A percentile compares a stretch with the other conserved stretches of the same genome.
These are phyloP conservation scores for Cheilosia impressa DNA, from an alignment of 2,888 invertebrate species.

Conservation along the genomic window DNA sequence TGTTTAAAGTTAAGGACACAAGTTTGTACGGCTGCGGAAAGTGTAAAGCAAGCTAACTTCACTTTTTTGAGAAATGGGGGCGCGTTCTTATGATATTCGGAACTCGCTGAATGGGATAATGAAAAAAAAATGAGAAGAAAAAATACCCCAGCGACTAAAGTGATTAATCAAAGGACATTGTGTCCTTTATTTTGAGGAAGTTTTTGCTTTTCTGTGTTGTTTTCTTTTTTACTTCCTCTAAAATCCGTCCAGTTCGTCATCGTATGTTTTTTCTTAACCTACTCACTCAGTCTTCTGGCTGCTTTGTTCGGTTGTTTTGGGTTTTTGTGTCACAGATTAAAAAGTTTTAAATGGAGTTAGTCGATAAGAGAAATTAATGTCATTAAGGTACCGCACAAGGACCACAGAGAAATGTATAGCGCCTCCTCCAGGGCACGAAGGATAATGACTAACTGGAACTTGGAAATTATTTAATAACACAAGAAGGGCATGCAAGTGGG, in stretches of 20 bases:
- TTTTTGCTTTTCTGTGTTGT: constrained; percentile 29
- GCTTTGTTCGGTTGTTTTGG: constrained; percentile 43
- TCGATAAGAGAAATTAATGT: constrained; percentile 75
- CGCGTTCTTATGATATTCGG: constrained; percentile 55
- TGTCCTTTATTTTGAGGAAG: constrained; percentile 70
- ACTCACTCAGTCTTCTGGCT: background rate
- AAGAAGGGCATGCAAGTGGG: constrained; percentile 25
- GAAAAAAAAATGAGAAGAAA: constrained; percentile 54
- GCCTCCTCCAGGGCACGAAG: constrained; percentile 43
- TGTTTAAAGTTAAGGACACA: constrained; percentile 45
- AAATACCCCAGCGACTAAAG: constrained; percentile 70
- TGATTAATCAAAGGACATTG: constrained; percentile 74
- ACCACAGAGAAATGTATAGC: constrained; percentile 16
- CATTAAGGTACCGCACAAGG: constrained; percentile 68
- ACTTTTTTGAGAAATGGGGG: constrained; percentile 14
- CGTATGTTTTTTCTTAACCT: constrained; percentile 58
- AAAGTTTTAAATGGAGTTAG: constrained; percentile 75
- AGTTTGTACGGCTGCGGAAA: constrained; percentile 43
- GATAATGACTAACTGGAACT: constrained; percentile 61
- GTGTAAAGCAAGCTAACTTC: constrained; percentile 43
- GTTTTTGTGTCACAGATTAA: constrained; percentile 74
- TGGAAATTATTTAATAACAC: constrained; percentile 52
- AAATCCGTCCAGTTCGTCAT: constrained; percentile 64
- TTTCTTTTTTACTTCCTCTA: background rate
- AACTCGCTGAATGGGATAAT: constrained; percentile 61